Conservation (phyloP, 2,888 invertebrate species). For the Hydrotaea diabolus region DNA sequence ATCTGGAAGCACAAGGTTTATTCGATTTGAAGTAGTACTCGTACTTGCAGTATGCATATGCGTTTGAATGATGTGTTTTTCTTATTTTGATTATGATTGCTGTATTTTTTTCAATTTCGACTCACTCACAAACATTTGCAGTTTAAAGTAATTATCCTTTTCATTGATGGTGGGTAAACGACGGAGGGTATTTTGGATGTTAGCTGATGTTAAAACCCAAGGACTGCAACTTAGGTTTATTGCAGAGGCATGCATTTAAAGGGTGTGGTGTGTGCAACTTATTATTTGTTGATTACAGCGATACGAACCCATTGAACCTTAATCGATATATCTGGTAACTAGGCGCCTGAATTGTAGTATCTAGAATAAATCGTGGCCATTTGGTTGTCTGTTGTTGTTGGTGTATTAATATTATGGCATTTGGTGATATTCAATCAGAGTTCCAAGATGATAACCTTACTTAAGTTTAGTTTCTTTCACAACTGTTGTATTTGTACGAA, state of each 20-base stretch:
- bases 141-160: constrained; percentile 41
- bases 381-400: neutral
- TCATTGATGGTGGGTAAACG: neutral
- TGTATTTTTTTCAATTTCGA: constrained; percentile 31
- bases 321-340: too few relatives aligned
- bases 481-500: too few relatives aligned
- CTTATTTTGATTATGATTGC: constrained; percentile 12
- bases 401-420: too few relatives aligned
- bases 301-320: neutral
- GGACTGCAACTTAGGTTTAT: neutral
- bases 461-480: too few relatives aligned
- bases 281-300: neutral
- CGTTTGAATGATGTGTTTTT: neutral
- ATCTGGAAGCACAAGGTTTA: too few relatives aligned
- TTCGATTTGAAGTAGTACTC: too few relatives aligned
- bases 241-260: neutral
- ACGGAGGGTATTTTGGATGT: neutral
- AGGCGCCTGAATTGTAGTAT: neutral
- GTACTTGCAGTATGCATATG: too few relatives aligned
- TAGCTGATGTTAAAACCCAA: neutral
- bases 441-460: too few relatives aligned
- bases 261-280: neutral
- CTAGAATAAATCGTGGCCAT: neutral
- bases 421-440: too few relatives aligned
- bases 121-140: constrained; percentile 24